A percentile compares a stretch with the other conserved stretches of the same genome.
phyloP scores from a whole-genome alignment of 2,888 invertebrate species.

The Congeria kusceri region DNA sequence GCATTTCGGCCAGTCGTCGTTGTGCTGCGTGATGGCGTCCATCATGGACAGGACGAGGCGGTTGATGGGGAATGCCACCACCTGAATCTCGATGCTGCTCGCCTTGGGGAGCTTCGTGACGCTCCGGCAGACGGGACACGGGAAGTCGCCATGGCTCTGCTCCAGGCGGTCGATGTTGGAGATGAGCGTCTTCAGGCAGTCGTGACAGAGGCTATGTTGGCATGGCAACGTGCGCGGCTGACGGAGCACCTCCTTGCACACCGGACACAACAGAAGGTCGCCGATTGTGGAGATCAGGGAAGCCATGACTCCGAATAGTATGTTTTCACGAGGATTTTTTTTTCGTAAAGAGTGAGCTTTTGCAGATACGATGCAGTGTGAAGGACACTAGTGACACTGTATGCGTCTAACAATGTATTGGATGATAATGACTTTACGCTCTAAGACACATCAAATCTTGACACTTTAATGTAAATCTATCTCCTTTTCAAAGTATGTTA shows the following conservation, averaged over 20 bases:
- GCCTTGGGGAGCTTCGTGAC: conserved; percentile 59
- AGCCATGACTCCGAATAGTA: conserved; percentile 32
- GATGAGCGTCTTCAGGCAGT: conserved; percentile 59
- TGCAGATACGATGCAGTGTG: too few species aligned
- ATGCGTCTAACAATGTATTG: too few species aligned
- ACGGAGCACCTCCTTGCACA: conserved; percentile 60
- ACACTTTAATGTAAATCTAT: too few species aligned
- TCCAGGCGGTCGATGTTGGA: conserved; percentile 57
- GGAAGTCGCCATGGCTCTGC: conserved; percentile 58
- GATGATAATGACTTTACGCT: too few species aligned
- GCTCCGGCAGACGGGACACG: conserved; percentile 59
- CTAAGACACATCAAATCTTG: too few species aligned
- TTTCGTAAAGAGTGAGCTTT: too few species aligned
- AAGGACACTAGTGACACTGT: too few species aligned
- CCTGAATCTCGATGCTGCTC: conserved; percentile 58
- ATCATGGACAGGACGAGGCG: conserved; percentile 65
- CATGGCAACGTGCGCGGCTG: conserved; percentile 64
- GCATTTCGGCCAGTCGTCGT: conserved; percentile 63
- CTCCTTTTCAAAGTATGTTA: too few species aligned
- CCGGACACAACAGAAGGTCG: conserved; percentile 60
- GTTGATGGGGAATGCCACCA: conserved; percentile 61
- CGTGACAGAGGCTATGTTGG: conserved; percentile 62
- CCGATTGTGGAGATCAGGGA: conserved; percentile 59
- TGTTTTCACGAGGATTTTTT: too few species aligned
- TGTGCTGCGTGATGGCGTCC: conserved; percentile 62